Evolutionary conservation across 2,888 invertebrate species (phyloP).

Genomic region (Bimastos eiseni): DNA sequence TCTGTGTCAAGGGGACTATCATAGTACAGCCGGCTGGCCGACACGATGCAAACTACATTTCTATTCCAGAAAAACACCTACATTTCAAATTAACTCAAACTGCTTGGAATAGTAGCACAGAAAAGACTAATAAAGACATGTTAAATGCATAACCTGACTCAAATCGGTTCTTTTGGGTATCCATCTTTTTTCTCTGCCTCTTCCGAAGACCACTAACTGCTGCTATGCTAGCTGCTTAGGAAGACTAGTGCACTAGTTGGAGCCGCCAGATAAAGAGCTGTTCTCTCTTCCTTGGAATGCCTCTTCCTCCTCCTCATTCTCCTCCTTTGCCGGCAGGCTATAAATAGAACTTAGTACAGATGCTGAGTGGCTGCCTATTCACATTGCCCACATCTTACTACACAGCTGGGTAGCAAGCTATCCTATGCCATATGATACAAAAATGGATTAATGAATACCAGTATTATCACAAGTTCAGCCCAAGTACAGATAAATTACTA

Average conservation of each 20-base stretch:
- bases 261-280: slow-evolving; percentile 13
- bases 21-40: background rate
- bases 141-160: slow-evolving; percentile 14
- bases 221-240: background rate
- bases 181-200: background rate
- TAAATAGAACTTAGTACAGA: background rate
- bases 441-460: background rate
- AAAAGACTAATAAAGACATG: background rate
- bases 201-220: slow-evolving; percentile 13
- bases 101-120: background rate
- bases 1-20: slow-evolving; percentile 6
- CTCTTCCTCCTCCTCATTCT: background rate
- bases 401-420: slow-evolving; percentile 4
- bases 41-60: background rate
- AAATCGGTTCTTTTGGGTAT: slow-evolving; percentile 8
- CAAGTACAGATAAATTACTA: background rate
- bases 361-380: background rate
- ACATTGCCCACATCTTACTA: slow-evolving; percentile 14
- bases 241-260: slow-evolving; percentile 7
- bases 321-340: slow-evolving; percentile 16
- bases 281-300: slow-evolving; percentile 20
- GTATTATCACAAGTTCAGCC: background rate
- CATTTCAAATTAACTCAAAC: background rate
- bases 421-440: background rate
- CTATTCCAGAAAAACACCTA: background rate